Evolutionary conservation across 2,113 vertebrate species (phyloP), one percentile per base, ranked within the genome.

Genomic region (Poeciliopsis occidentalis): DNA sequence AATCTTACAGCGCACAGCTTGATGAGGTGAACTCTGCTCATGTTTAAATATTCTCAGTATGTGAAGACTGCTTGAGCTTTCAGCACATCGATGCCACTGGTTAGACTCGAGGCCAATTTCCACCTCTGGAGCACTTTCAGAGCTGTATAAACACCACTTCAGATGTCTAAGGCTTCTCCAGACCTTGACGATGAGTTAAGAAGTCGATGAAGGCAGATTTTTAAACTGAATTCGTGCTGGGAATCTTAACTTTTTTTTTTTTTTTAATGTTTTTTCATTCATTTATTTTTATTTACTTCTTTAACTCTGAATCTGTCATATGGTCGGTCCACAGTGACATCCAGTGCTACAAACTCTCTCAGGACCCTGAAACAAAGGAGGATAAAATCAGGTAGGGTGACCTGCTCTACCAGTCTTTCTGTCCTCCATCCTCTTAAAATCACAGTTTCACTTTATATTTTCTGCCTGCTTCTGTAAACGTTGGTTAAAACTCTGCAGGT

Each of bases 291-390:
- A 12, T 15, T 15, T 41, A 15, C 12, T 41, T 13, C 30, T 31
- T 2, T 41, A 19, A 22, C 22, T 51, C 19, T 8, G 19, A 22
- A 8, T 54, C 22, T 47, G 13, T 47, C 4, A 15, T 19, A n/a
- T 5, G 41, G 19, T 67, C 60, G 12, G 0, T 60, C 47, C 4
- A 26, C 75, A 88, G 83, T 66, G 83, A 85, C 15, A 71, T 86
- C 60, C 77, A 78, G 27, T 63, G 78, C 60, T 88, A 60, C 79
- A 78, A 80, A 24, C 78, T 89, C 0, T 73, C 82, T 0, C 84
- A 85, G 71, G 84, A 89, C 66, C 76, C 82, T 51, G 86, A 82
- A 64, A 78, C 80, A 60, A 83, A 75, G 71, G 78, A 17, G 0
- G 79, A 85, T 12, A 6, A 3, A 1, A 29, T 1, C 60, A 1